Evolutionary conservation across 2,113 vertebrate genomes (phyloP).

Genomic region (Zapus hudsonius): DNA sequence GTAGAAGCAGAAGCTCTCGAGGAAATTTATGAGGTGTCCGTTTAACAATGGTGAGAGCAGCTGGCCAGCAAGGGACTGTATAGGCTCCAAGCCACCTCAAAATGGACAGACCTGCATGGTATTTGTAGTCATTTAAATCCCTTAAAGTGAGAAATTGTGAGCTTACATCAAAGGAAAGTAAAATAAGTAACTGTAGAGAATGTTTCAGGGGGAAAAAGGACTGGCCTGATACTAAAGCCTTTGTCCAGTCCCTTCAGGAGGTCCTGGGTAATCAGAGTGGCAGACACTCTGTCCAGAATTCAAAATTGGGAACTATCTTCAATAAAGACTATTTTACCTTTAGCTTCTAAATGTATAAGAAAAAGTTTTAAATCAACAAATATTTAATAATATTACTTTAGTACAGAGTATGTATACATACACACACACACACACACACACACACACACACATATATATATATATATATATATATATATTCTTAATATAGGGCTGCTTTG

Average conservation of each 20-base stretch:
- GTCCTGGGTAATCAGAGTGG: not conserved
- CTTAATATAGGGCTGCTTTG: not conserved
- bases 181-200: conserved; percentile 14
- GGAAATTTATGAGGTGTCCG: not conserved
- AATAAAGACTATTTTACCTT: not conserved
- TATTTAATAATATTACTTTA: not conserved
- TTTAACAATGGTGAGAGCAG: not conserved
- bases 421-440: too few relatives aligned
- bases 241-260: not conserved
- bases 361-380: not conserved
- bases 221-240: not conserved
- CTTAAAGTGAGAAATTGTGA: conserved; percentile 51
- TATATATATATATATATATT: not conserved
- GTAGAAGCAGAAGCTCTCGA: not conserved
- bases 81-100: not conserved
- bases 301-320: not conserved
- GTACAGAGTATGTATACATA: not conserved
- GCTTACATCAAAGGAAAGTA: conserved; percentile 47
- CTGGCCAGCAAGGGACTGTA: not conserved
- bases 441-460: too few relatives aligned
- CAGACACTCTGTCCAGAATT: not conserved
- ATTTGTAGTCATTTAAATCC: conserved; percentile 39
- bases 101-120: not conserved
- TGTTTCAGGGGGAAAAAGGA: conserved; percentile 9
- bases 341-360: not conserved